phyloP scores from a whole-genome alignment of 2,797 vertebrate species.

The Menidia menidia region DNA sequence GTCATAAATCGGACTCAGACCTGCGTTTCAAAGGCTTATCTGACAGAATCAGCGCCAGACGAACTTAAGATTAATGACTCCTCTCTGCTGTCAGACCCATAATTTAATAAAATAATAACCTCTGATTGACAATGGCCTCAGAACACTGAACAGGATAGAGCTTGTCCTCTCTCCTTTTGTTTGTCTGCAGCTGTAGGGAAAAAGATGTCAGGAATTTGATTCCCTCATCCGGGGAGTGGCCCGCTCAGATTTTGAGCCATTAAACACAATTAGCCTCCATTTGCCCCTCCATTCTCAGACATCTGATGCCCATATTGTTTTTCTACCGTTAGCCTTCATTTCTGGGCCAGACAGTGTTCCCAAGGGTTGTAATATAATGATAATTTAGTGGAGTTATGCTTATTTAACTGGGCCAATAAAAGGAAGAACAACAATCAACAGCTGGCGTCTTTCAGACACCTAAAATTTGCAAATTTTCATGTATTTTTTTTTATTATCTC shows the following conservation, averaged over 20 bases:
- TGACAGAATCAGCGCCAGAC: no score
- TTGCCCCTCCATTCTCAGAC: conserved; percentile 51
- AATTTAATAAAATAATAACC: conserved; percentile 18
- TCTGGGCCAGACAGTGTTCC: conserved; percentile 46
- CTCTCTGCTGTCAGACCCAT: conserved; percentile 26
- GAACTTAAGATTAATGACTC: neutral
- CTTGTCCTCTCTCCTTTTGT: conserved; percentile 21
- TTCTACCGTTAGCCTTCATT: conserved; percentile 32
- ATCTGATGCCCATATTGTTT: conserved; percentile 57
- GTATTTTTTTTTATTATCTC: neutral
- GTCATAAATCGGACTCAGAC: no score
- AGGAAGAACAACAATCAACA: conserved; percentile 10
- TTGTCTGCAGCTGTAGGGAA: neutral
- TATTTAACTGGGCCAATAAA: conserved; percentile 16
- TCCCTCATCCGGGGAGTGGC: no score
- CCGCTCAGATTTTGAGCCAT: conserved; percentile 51
- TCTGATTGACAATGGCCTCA: conserved; percentile 28
- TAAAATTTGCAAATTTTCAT: neutral
- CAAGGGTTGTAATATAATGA: conserved; percentile 36
- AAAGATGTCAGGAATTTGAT: no score
- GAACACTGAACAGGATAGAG: conserved; percentile 31
- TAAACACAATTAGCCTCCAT: conserved; percentile 52
- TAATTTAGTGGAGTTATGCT: conserved; percentile 41
- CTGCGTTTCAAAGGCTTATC: no score
- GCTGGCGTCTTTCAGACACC: neutral